Conservation (phyloP, 2,797 vertebrate genomes). For the Esox lucius region DNA sequence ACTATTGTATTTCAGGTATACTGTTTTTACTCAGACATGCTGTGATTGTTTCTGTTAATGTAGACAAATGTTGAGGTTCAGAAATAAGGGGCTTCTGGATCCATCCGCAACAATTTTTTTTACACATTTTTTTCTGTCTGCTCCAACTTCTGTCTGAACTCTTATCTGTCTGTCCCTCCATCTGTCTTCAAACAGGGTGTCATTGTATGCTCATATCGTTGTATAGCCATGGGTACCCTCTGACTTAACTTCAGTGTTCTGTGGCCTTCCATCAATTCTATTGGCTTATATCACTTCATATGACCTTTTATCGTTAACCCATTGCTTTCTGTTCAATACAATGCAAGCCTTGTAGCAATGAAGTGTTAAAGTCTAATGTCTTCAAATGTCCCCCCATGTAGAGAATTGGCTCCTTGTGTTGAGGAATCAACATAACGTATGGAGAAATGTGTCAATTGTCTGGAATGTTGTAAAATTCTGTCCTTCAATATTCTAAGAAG, state of each 20-base stretch:
- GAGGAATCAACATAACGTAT: constrained; percentile 39
- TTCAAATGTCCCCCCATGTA: constrained; percentile 35
- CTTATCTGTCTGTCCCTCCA: neutral
- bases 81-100: too few relatives aligned
- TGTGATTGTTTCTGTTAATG: too few relatives aligned
- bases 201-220: constrained; percentile 54
- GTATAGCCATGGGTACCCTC: constrained; percentile 24
- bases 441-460: constrained; percentile 12
- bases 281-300: constrained; percentile 37
- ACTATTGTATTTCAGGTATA: too few relatives aligned
- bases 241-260: constrained; percentile 38
- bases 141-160: neutral
- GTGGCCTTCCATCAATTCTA: constrained; percentile 27
- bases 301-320: constrained; percentile 64
- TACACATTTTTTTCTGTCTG: neutral
- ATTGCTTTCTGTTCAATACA: constrained; percentile 53
- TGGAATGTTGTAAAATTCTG: constrained; percentile 50
- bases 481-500: constrained; percentile 48
- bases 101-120: too few relatives aligned
- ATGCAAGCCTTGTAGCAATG: constrained; percentile 55
- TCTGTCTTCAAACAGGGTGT: constrained; percentile 52
- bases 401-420: constrained; percentile 50
- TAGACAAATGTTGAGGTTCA: too few relatives aligned
- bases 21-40: too few relatives aligned
- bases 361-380: constrained; percentile 43